A percentile compares a stretch with the other conserved stretches of the same genome.
Evolutionary conservation across 2,797 vertebrate species (phyloP).

Genomic region (Chiroxiphia lanceolata): DNA sequence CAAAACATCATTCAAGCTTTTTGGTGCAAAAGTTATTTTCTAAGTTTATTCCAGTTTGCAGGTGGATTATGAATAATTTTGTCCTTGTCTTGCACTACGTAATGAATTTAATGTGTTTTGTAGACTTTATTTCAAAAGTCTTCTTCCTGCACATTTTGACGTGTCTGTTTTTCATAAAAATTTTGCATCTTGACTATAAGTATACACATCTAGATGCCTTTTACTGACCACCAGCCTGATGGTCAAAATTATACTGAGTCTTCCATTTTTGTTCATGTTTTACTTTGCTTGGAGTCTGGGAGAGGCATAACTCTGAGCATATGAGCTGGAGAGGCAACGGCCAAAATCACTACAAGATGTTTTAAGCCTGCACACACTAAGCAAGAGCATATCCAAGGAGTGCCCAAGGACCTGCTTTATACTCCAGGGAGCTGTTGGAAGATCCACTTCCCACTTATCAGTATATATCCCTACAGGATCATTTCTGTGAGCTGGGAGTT

Average conservation of each 20-base stretch:
- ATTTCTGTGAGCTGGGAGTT: background rate
- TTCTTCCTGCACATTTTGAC: background rate
- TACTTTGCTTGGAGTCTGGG: background rate
- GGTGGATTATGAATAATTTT: background rate
- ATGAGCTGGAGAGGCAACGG: background rate
- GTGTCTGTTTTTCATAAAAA: background rate
- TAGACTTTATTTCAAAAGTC: background rate
- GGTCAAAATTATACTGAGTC: background rate
- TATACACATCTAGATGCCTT: background rate
- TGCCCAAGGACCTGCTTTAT: background rate
- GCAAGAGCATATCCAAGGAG: background rate
- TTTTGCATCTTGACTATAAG: background rate
- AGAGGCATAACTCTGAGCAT: background rate
- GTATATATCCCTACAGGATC: background rate
- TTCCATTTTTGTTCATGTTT: background rate
- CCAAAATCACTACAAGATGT: background rate
- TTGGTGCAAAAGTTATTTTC: background rate
- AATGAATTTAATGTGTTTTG: background rate
- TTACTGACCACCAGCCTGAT: background rate
- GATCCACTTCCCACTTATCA: background rate
- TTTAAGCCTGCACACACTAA: background rate
- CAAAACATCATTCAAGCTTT: background rate
- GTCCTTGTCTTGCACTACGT: background rate
- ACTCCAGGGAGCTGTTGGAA: background rate
- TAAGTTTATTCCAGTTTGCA: background rate